These are phyloP conservation scores for Batillaria attramentaria DNA, from an alignment of 1,140 invertebrate species.

Conservation along the genomic window DNA sequence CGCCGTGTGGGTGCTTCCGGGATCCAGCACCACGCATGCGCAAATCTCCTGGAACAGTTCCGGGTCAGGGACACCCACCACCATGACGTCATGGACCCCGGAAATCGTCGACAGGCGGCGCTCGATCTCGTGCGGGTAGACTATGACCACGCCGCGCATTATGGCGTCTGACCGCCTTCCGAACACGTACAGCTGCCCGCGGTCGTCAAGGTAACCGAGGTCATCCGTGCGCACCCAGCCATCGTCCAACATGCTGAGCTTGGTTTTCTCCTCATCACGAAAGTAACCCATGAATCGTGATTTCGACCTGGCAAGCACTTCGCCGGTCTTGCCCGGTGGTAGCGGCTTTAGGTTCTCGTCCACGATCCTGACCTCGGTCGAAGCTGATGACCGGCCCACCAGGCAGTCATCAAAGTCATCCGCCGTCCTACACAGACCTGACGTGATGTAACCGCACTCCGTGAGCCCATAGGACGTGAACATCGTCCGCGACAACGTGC, in stretches of 20 bases:
- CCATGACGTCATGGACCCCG: conserved; percentile 20
- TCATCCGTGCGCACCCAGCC: conserved; percentile 72
- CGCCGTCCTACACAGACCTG: not conserved
- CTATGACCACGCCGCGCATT: conserved; percentile 33
- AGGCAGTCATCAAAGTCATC: conserved; percentile 5
- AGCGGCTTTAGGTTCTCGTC: conserved; percentile 20
- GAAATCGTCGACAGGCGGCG: not conserved
- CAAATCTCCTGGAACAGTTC: conserved; percentile 23
- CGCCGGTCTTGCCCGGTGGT: conserved; percentile 21
- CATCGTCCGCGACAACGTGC: not conserved
- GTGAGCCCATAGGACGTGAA: conserved; percentile 13
- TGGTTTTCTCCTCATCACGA: conserved; percentile 69
- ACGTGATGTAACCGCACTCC: conserved; percentile 3
- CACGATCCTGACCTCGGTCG: conserved; percentile 36
- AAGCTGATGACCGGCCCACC: conserved; percentile 12
- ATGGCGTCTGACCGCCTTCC: conserved; percentile 38
- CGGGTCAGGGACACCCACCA: conserved; percentile 37
- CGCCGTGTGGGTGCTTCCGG: not conserved
- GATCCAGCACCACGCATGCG: conserved; percentile 12
- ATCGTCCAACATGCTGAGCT: conserved; percentile 66
- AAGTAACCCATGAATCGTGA: conserved; percentile 81
- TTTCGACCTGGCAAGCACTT: conserved; percentile 16
- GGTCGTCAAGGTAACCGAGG: conserved; percentile 57
- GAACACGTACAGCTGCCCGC: conserved; percentile 37
- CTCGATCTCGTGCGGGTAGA: conserved; percentile 37